phyloP scores from a whole-genome alignment of 2,888 invertebrate species.

The Hirtodrosophila trivittata region DNA sequence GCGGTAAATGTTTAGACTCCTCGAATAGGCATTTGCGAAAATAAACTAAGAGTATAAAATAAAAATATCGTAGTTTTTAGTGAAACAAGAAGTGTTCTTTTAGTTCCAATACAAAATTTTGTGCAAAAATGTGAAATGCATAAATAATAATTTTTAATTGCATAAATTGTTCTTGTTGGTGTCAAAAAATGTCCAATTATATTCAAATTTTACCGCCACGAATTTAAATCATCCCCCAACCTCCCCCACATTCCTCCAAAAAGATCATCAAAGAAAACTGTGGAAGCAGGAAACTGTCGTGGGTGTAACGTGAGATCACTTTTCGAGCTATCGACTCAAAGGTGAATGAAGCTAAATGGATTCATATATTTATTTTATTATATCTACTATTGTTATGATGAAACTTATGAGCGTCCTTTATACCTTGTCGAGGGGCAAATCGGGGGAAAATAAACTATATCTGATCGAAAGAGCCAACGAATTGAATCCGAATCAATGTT shows the following conservation, averaged over 20 bases:
- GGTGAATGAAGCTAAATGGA: slow-evolving; percentile 58
- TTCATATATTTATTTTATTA: no score
- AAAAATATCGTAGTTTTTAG: no score
- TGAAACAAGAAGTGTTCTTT: no score
- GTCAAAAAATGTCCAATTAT: slow-evolving; percentile 35
- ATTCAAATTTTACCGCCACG: slow-evolving; percentile 5
- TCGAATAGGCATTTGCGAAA: no score
- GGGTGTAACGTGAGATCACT: background rate
- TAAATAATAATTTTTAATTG: slow-evolving; percentile 46
- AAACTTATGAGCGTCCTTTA: no score
- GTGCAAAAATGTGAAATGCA: slow-evolving; percentile 45
- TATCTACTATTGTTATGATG: no score
- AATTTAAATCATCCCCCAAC: background rate
- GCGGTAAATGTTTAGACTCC: no score
- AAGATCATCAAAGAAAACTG: slow-evolving; percentile 15
- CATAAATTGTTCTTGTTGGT: slow-evolving; percentile 43
- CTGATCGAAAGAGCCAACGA: background rate
- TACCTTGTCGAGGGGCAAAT: no score
- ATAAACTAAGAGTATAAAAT: no score
- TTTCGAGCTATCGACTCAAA: slow-evolving; percentile 40
- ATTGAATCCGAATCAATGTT: slow-evolving; percentile 50
- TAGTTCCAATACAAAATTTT: slow-evolving; percentile 2
- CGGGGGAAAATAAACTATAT: no score
- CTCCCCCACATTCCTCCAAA: no score
- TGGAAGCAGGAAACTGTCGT: background rate